Evolutionary conservation across 1,140 invertebrate genomes (phyloP).

Genomic region (Spodoptera litura): DNA sequence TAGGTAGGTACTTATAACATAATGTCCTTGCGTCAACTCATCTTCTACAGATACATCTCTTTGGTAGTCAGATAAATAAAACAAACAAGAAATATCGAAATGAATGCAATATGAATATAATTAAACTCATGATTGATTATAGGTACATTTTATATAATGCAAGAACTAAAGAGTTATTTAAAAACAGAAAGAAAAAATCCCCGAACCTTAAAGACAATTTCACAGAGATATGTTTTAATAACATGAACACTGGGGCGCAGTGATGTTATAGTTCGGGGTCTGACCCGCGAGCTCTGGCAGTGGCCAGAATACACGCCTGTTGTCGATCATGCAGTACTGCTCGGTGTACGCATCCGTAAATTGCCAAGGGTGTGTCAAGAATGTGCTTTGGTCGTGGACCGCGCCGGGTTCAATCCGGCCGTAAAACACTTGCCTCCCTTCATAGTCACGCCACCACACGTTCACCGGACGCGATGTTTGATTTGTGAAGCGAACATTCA

Average conservation of each 20-base stretch:
- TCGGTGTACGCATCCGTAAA: slow-evolving; percentile 88
- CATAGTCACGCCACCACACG: slow-evolving; percentile 92
- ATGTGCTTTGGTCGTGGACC: slow-evolving; percentile 89
- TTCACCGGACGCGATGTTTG: slow-evolving; percentile 87
- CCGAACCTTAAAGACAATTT: too few relatives aligned
- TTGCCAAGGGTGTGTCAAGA: slow-evolving; percentile 91
- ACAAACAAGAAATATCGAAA: too few relatives aligned
- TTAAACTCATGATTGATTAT: too few relatives aligned
- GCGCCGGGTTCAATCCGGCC: slow-evolving; percentile 71
- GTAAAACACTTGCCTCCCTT: slow-evolving; percentile 82
- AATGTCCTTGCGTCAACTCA: too few relatives aligned
- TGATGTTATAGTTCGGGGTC: slow-evolving; percentile 77
- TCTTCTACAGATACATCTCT: too few relatives aligned
- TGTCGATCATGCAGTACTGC: slow-evolving; percentile 85
- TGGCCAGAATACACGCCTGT: slow-evolving; percentile 71
- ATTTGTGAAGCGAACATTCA: slow-evolving; percentile 90
- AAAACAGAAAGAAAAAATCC: too few relatives aligned
- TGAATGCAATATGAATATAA: too few relatives aligned
- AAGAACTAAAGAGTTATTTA: too few relatives aligned
- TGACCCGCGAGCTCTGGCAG: slow-evolving; percentile 61
- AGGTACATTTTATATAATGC: too few relatives aligned
- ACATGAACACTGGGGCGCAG: slow-evolving; percentile 60
- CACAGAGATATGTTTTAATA: too few relatives aligned
- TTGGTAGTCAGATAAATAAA: too few relatives aligned
- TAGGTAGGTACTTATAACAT: too few relatives aligned